Evolutionary conservation across 2,113 vertebrate genomes (phyloP).

Genomic region (Cebidichthys violaceus): DNA sequence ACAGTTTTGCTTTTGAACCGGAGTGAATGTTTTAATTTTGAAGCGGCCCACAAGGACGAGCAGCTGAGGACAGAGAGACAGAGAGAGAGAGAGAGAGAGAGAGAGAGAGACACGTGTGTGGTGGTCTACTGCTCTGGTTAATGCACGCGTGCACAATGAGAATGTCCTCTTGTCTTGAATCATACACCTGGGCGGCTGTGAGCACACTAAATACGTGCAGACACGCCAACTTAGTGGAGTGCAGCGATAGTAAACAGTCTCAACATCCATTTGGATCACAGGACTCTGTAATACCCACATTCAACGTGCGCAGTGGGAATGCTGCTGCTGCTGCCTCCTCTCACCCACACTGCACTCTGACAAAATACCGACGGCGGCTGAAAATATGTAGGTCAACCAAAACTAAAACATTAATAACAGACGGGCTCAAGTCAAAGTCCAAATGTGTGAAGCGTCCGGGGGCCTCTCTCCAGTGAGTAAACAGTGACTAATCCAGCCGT

Average conservation of each 20-base stretch:
- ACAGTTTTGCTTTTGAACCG: constrained; percentile 53
- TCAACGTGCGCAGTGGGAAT: constrained; percentile 22
- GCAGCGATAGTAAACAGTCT: constrained; percentile 25
- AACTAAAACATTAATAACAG: constrained; percentile 82
- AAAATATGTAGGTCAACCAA: constrained; percentile 83
- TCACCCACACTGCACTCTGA: constrained; percentile 67
- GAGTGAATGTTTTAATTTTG: constrained; percentile 61
- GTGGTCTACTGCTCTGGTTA: neutral
- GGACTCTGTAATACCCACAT: constrained; percentile 22
- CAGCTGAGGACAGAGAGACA: neutral
- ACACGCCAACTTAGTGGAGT: neutral
- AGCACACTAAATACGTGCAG: neutral
- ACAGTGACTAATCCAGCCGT: constrained; percentile 52
- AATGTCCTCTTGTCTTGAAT: constrained; percentile 2
- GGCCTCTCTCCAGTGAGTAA: constrained; percentile 57
- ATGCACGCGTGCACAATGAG: neutral
- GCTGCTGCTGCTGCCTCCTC: constrained; percentile 56
- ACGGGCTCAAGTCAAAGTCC: constrained; percentile 77
- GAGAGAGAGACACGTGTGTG: neutral
- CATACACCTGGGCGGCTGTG: neutral
- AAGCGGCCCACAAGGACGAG: constrained; percentile 35
- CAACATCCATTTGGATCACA: constrained; percentile 26
- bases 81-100: neutral
- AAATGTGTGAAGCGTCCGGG: constrained; percentile 61
- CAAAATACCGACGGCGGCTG: constrained; percentile 51